Base-by-base conservation (phyloP, 2,888 invertebrate genomes). In the Hoplodrina blanda region DNA sequence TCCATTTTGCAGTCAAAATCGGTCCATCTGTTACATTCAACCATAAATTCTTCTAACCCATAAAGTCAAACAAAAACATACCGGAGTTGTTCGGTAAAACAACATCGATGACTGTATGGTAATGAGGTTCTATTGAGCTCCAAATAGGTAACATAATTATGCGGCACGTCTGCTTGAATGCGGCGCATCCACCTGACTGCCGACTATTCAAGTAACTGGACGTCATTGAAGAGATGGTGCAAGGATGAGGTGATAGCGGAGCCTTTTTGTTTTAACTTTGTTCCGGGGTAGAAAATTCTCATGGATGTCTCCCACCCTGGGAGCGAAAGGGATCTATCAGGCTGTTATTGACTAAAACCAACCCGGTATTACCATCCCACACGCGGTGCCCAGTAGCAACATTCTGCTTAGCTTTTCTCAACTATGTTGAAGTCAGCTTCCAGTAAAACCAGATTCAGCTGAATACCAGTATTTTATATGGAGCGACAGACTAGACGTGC, bases 131-230 rank as follows among this genome's bases (percentile, higher is more conserved):
- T 87, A 88, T 90, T 90, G 89, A 88, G 76, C 86, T 78, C 83
- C 87, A 86, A 88, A 87, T 89, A 84, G 85, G 89, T 88, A 84
- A 85, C 82, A 88, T 90, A 91, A 92, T 93, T 92, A 92, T 92
- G 90, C 90, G 85, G 77, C 84, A 82, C 87, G 85, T 88, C 86
- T 81, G 83, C 76, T 75, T 87, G 86, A 85, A 87, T 85, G 60
- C 87, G 80, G 81, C 84, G 85, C 68, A 62, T 84, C 84, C 87
- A 88, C 89, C 86, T 88, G 90, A 91, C 88, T 73, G 81, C 82
- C 61, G 70, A 69, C 74, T 80, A 76, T 78, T 80, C 80, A 81
- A 72, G 76, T 81, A 81, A 78, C 76, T 79, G 80, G 76, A 81
- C 71, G 57, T 78, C 75, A 62, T 73, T 55, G 56, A 67, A 57